Evolutionary conservation across 2,797 vertebrate species (phyloP).

Genomic region (Falco peregrinus): DNA sequence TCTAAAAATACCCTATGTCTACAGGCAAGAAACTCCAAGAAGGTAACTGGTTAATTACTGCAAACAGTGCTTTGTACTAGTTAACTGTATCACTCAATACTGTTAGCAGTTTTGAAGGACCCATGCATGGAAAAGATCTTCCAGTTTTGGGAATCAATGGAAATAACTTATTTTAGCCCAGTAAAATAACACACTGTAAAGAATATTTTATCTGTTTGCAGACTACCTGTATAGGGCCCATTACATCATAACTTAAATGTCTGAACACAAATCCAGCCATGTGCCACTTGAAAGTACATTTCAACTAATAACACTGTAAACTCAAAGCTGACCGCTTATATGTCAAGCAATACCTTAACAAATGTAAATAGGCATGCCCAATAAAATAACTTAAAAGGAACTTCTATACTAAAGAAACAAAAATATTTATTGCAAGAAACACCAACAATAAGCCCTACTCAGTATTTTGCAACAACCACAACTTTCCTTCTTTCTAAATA

Average conservation of each 20-base stretch:
- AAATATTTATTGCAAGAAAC: background rate
- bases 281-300: background rate
- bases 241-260: background rate
- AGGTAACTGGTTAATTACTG: background rate
- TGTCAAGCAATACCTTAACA: background rate
- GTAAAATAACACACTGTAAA: background rate
- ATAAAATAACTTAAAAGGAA: background rate
- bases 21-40: background rate
- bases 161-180: background rate
- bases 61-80: background rate
- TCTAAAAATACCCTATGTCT: background rate
- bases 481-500: background rate
- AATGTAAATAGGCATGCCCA: background rate
- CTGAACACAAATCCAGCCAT: background rate
- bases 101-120: background rate
- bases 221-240: background rate
- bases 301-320: background rate
- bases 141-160: background rate
- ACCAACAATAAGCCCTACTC: background rate
- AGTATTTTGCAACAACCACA: background rate
- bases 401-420: background rate
- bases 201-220: background rate
- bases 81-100: background rate
- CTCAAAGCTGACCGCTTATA: background rate
- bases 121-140: background rate